Conservation (phyloP, 2,797 vertebrate species). For the Catharus ustulatus region DNA sequence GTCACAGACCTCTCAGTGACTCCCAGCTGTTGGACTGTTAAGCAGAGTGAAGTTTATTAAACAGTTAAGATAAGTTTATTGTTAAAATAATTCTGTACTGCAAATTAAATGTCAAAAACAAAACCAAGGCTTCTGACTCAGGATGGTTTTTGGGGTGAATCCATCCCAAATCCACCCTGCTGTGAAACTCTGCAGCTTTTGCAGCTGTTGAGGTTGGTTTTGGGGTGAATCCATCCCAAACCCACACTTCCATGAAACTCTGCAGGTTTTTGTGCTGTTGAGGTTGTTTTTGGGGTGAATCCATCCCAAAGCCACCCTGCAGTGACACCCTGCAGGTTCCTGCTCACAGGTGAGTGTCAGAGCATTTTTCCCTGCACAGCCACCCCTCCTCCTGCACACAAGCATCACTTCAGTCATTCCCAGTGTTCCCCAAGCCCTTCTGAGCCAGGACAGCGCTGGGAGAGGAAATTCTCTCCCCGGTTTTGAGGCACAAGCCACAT, state of each 20-base stretch:
- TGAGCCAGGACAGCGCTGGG: neutral
- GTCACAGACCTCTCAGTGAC: neutral
- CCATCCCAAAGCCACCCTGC: no score
- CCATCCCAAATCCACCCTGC: neutral
- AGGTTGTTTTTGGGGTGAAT: no score
- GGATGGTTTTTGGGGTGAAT: neutral
- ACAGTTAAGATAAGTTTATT: neutral
- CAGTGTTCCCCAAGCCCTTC: neutral
- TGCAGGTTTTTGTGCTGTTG: neutral
- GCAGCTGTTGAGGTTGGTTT: neutral
- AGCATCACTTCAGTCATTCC: neutral
- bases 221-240: neutral
- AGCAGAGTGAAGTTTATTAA: neutral
- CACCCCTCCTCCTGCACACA: neutral
- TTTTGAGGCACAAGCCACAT: neutral
- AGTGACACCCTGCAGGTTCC: neutral
- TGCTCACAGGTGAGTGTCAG: neutral
- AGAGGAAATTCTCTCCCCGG: neutral
- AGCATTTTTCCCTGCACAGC: rapidly evolving
- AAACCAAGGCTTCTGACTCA: neutral
- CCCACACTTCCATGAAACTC: rapidly evolving
- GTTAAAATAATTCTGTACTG: neutral
- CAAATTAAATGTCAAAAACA: neutral
- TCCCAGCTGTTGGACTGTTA: neutral
- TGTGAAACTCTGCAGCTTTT: neutral